Evolutionary conservation across 2,797 vertebrate genomes (phyloP).

Genomic region (Simalia tracyae): DNA sequence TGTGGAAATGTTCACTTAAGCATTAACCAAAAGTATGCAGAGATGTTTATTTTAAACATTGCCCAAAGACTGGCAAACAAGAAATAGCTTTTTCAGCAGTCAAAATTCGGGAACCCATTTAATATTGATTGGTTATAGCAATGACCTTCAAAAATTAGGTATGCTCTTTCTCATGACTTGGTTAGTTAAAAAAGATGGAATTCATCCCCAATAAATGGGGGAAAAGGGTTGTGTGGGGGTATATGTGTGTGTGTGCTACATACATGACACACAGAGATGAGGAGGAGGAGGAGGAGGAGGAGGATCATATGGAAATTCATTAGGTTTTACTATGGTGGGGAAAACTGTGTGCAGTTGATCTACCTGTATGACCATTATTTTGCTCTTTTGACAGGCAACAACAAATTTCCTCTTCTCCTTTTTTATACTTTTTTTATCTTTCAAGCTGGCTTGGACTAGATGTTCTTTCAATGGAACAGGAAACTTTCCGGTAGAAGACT

Average conservation of each 20-base stretch:
- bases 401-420: not conserved
- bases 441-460: not conserved
- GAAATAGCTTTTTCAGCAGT: conserved; percentile 41
- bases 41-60: conserved; percentile 43
- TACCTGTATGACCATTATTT: not conserved
- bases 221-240: not conserved
- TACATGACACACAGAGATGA: not conserved
- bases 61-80: conserved; percentile 49
- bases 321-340: not conserved
- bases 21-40: conserved; percentile 59
- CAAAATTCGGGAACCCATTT: not conserved
- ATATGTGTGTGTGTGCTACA: not conserved
- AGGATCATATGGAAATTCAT: not conserved
- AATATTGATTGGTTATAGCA: conserved; percentile 5
- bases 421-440: not conserved
- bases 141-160: not conserved
- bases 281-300: not conserved
- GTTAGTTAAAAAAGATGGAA: not conserved
- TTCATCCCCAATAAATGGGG: not conserved
- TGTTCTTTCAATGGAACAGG: not conserved
- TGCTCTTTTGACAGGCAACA: not conserved
- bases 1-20: conserved; percentile 51
- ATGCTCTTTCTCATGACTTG: not conserved
- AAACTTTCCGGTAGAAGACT: not conserved
- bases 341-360: not conserved